These are phyloP conservation scores for Glareola pratincola DNA, from an alignment of 2,113 vertebrate species.

Conservation along the genomic window DNA sequence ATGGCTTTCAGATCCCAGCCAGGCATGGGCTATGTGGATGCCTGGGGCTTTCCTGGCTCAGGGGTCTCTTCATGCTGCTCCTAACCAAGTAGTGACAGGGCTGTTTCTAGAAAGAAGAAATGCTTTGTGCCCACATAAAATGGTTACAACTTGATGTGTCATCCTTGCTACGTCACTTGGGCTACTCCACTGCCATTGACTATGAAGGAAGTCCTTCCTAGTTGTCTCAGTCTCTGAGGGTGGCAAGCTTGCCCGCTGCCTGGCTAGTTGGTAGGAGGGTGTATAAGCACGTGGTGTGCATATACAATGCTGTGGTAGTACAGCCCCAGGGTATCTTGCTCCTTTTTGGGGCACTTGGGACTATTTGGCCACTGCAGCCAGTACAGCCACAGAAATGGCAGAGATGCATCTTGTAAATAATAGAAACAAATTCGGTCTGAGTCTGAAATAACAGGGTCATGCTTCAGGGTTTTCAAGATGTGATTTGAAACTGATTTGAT, in stretches of 20 bases:
- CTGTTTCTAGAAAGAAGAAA: neutral
- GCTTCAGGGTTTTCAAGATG: neutral
- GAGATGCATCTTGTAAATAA: neutral
- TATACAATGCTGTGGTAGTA: neutral
- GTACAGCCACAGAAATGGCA: neutral
- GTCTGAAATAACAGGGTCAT: neutral
- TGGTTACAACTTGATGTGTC: neutral
- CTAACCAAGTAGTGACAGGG: neutral
- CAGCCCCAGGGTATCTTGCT: neutral
- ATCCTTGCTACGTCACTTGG: neutral
- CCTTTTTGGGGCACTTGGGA: neutral
- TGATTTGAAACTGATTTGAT: neutral
- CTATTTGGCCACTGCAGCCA: neutral
- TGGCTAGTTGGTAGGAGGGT: neutral
- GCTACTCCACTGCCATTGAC: neutral
- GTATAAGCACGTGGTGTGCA: neutral
- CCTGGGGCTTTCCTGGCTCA: neutral
- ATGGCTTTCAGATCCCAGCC: neutral
- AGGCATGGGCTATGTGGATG: rapidly evolving
- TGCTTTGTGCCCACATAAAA: neutral
- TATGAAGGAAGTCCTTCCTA: neutral
- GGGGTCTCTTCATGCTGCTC: neutral
- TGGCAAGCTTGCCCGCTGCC: neutral
- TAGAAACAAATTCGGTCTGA: neutral
- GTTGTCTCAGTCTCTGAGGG: neutral